These are phyloP conservation scores for Lochmaea capreae DNA, from an alignment of 2,888 invertebrate genomes.

Conservation along the genomic window DNA sequence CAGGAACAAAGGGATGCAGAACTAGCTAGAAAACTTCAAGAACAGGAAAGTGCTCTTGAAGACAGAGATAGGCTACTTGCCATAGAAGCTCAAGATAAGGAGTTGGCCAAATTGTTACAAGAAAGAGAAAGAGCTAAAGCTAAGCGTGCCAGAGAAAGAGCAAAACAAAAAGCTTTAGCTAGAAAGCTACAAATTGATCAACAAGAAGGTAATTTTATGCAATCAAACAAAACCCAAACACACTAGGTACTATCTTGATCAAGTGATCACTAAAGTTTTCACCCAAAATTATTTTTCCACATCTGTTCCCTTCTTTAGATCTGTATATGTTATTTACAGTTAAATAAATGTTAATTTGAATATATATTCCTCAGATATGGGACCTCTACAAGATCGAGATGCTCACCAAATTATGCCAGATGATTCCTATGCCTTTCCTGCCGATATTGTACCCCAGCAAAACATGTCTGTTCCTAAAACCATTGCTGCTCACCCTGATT, in stretches of 20 bases:
- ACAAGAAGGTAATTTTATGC: constrained; percentile 51
- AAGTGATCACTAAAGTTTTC: too few relatives aligned
- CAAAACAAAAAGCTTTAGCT: constrained; percentile 72
- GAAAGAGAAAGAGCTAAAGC: constrained; percentile 79
- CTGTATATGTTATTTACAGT: too few relatives aligned
- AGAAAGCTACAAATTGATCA: constrained; percentile 66
- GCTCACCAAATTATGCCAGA: constrained; percentile 61
- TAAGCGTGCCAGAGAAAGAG: constrained; percentile 77
- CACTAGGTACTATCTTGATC: too few relatives aligned
- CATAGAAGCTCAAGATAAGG: constrained; percentile 84
- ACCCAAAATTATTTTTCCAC: too few relatives aligned
- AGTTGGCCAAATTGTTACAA: constrained; percentile 80
- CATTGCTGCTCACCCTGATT: constrained; percentile 52
- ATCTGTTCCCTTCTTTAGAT: too few relatives aligned
- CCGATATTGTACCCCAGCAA: constrained; percentile 65
- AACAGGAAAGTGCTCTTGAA: constrained; percentile 76
- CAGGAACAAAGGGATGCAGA: constrained; percentile 83
- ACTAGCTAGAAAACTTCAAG: constrained; percentile 80
- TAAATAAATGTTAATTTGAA: too few relatives aligned
- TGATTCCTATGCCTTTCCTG: constrained; percentile 69
- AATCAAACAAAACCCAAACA: too few relatives aligned
- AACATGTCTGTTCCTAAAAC: constrained; percentile 53
- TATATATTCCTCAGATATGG: neutral
- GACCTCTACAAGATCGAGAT: constrained; percentile 47
- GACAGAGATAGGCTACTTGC: constrained; percentile 72